Evolutionary conservation across 1,140 invertebrate species (phyloP), one percentile per base, ranked within the genome.

Genomic region (Caenorhabditis brenneri): DNA sequence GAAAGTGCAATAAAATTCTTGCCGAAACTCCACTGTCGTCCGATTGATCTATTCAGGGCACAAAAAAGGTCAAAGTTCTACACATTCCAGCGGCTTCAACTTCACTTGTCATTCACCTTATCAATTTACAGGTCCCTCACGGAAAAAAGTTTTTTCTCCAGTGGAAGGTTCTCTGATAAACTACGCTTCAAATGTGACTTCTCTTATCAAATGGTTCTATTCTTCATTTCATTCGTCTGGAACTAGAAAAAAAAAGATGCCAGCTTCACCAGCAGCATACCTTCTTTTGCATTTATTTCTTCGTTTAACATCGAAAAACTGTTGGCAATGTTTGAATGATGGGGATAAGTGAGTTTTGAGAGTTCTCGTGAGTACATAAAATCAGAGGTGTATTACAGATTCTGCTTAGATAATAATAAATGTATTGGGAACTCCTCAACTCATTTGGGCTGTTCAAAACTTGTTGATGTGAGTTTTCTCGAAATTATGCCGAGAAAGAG

Each of bases 371-470:
- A 19, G 48, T 19, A 51, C 0, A 16, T 19, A 49, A 49, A 49
- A 12, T 51, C 16, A 1, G 19, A n/a, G n/a, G n/a, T n/a, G n/a
- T n/a, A n/a, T n/a, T 74, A 42, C 36, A 74, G 65, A 74, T 74
- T 74, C 29, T 74, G 65, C 24, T 42, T 74, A 24, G 65, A 74
- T 22, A 74, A 74, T 42, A 74, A 74, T 31, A 24, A 42, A 74
- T 74, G 65, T 7, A 22, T 74, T 6, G 33, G 12, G 6, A 58
- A 58, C 19, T 58, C 53, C 24, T 27, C 29, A 42, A 42, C 5
- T n/a, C n/a, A n/a, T n/a, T n/a, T n/a, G n/a, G n/a, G n/a, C 22
- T 74, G 65, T 46, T 10, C 42, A 4, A 74, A n/a, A 10, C 4
- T 16, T 1, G 65, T 74, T 24, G 65, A 74, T 74, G 65, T 74